These are phyloP conservation scores for Schizopygopsis pylzovi DNA, from an alignment of 2,797 vertebrate genomes.

Conservation along the genomic window DNA sequence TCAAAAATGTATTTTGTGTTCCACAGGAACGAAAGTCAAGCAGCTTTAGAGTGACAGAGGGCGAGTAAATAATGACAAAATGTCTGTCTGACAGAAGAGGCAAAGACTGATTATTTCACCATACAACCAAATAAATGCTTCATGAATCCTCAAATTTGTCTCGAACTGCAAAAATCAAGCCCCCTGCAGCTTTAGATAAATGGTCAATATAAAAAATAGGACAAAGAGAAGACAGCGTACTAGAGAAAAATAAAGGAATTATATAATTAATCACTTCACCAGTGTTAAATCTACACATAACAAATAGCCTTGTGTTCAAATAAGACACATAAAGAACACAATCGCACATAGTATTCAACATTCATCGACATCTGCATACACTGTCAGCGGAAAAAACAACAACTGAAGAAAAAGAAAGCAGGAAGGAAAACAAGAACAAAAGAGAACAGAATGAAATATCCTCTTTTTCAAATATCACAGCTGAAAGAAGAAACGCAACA, in stretches of 20 bases:
- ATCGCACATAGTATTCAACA: background rate
- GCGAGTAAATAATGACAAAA: background rate
- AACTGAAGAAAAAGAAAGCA: background rate
- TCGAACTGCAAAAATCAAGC: background rate
- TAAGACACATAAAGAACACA: background rate
- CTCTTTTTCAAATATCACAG: background rate
- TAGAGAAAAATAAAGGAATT: background rate
- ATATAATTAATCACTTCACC: background rate
- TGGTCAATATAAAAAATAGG: background rate
- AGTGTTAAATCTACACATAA: background rate
- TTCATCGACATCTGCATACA: background rate
- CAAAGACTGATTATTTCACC: background rate
- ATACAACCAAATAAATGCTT: background rate
- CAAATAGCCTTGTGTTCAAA: background rate
- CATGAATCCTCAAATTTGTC: background rate
- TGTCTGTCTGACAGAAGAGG: background rate
- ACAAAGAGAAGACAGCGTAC: conserved; percentile 6
- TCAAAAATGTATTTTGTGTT: background rate
- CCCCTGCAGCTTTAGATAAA: background rate
- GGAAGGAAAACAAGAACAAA: background rate
- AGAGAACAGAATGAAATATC: background rate
- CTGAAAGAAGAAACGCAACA: background rate
- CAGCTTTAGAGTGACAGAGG: background rate
- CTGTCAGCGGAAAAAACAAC: background rate
- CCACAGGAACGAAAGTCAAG: background rate